These are phyloP conservation scores for Capitulum mitella DNA, from an alignment of 2,888 invertebrate genomes.

Conservation along the genomic window DNA sequence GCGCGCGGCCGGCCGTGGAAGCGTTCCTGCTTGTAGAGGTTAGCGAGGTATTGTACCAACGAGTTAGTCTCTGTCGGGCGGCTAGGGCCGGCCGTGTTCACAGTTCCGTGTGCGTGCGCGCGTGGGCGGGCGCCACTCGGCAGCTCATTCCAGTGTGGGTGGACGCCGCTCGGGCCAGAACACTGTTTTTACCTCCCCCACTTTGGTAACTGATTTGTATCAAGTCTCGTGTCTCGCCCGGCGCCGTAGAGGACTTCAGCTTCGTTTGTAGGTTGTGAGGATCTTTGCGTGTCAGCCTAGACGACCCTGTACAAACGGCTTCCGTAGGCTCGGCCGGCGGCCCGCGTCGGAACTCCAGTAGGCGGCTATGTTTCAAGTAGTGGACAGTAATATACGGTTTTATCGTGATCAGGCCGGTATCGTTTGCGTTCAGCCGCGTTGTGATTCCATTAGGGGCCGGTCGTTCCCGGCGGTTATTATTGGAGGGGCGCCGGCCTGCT, in stretches of 20 bases:
- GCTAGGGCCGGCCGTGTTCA: neutral
- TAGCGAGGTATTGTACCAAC: too few relatives aligned
- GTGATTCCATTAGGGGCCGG: neutral
- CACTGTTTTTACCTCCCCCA: constrained; percentile 1
- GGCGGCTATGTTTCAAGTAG: neutral
- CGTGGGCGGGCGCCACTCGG: neutral
- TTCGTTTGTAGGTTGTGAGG: neutral
- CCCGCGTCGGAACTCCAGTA: neutral
- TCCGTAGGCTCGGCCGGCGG: neutral
- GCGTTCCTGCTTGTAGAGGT: neutral
- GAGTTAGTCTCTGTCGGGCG: too few relatives aligned
- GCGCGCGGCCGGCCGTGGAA: neutral
- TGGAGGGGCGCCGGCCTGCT: neutral
- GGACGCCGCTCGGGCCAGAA: too few relatives aligned
- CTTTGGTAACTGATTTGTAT: constrained; percentile 17
- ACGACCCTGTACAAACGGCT: neutral
- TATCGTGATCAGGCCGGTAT: neutral
- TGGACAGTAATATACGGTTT: neutral
- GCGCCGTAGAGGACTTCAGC: neutral
- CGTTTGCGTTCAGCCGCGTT: neutral
- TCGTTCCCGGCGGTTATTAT: too few relatives aligned
- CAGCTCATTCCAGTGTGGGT: neutral
- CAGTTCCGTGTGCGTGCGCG: neutral
- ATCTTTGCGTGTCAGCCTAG: constrained; percentile 7
- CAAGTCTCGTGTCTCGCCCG: neutral